phyloP scores from a whole-genome alignment of 2,888 invertebrate genomes.

The Fabriciana adippe region DNA sequence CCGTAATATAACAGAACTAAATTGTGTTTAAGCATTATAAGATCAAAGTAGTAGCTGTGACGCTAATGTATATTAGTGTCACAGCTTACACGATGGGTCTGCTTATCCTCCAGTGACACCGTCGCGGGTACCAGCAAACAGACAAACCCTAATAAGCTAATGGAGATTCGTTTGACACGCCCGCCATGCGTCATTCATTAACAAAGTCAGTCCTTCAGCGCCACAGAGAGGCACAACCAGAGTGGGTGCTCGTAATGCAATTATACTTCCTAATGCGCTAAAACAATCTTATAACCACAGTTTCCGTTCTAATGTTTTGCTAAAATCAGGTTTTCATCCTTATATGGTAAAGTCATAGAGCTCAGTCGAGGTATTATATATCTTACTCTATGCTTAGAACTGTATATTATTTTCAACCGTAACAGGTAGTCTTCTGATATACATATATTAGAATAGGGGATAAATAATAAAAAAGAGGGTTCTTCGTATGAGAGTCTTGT shows the following conservation, averaged over 20 bases:
- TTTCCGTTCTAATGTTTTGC: no score
- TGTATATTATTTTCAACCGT: no score
- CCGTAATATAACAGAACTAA: no score
- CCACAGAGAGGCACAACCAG: neutral
- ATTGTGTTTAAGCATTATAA: no score
- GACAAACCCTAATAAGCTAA: conserved; percentile 26
- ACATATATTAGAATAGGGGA: no score
- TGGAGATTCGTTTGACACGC: conserved; percentile 31
- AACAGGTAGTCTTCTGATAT: no score
- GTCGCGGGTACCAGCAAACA: conserved; percentile 16
- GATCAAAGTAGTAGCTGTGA: neutral
- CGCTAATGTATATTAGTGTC: neutral
- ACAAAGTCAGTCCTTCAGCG: conserved; percentile 20
- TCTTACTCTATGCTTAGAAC: no score
- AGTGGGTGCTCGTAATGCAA: conserved; percentile 9
- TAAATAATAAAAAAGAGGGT: no score
- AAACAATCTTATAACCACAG: neutral
- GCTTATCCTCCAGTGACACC: neutral
- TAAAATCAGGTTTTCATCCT: no score
- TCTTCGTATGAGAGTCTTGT: no score
- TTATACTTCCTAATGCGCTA: conserved; percentile 11
- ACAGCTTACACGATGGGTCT: neutral
- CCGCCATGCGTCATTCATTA: conserved; percentile 33
- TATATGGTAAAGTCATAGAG: no score
- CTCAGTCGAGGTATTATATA: no score